phyloP scores from a whole-genome alignment of 1,140 invertebrate genomes.

The Aphis gossypii region DNA sequence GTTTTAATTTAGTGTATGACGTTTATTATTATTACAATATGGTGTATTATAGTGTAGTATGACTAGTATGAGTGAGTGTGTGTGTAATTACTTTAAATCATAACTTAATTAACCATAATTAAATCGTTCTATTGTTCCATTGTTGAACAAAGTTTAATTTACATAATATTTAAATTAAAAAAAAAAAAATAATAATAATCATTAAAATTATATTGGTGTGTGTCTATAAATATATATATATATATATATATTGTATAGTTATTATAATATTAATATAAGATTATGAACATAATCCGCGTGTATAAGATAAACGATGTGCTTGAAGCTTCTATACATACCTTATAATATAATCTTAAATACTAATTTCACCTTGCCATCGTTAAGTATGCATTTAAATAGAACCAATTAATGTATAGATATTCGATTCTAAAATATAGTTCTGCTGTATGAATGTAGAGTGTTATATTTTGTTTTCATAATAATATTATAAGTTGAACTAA shows the following conservation, averaged over 20 bases:
- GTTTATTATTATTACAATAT: background rate
- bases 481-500: background rate
- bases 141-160: background rate
- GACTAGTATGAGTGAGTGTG: background rate
- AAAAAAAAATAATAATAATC: background rate
- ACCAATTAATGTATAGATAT: background rate
- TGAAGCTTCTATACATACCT: background rate
- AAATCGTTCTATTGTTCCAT: background rate
- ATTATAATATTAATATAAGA: background rate
- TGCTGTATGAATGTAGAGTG: background rate
- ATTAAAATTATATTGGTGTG: background rate
- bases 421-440: background rate
- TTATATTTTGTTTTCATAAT: conserved; percentile 11
- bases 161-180: background rate
- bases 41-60: background rate
- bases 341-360: background rate
- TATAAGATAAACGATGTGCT: background rate
- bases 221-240: background rate
- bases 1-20: background rate
- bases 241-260: too few species aligned
- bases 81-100: background rate
- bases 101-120: background rate
- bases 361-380: background rate
- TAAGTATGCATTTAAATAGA: background rate
- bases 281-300: background rate